These are phyloP conservation scores for Benitochromis conjunctus DNA, from an alignment of 2,113 vertebrate genomes.

Conservation along the genomic window DNA sequence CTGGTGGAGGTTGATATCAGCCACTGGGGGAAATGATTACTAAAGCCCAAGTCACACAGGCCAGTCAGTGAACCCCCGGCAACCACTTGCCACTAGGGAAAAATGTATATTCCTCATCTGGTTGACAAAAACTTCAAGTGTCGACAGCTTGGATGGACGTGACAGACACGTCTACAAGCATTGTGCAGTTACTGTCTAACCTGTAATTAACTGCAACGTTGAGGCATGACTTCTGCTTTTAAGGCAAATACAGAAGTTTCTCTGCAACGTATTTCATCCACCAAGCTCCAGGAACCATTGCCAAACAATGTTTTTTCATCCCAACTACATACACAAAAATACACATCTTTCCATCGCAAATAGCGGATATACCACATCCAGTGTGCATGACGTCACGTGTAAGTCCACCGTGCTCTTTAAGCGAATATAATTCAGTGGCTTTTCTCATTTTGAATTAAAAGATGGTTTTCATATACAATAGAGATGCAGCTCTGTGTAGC, in stretches of 20 bases:
- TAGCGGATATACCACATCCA: background rate
- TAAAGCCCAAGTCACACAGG: background rate
- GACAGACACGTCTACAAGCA: background rate
- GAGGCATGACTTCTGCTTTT: background rate
- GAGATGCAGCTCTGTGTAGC: background rate
- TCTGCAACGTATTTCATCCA: background rate
- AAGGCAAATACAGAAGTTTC: background rate
- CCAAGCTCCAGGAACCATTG: accelerated
- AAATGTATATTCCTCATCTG: background rate
- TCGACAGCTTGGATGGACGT: background rate
- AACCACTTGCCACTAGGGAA: background rate
- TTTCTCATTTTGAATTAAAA: background rate
- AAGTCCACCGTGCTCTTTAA: accelerated
- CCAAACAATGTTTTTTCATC: background rate
- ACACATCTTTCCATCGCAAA: accelerated
- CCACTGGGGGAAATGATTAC: background rate
- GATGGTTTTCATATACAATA: background rate
- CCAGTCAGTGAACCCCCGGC: background rate
- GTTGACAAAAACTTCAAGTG: background rate
- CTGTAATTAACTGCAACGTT: too few relatives aligned
- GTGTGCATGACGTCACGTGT: background rate
- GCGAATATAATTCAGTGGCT: background rate
- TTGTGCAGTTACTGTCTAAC: background rate
- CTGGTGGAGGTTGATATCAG: background rate
- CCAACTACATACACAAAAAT: background rate